These are phyloP conservation scores for Andrena minutula DNA, from an alignment of 2,888 invertebrate genomes.

Conservation along the genomic window DNA sequence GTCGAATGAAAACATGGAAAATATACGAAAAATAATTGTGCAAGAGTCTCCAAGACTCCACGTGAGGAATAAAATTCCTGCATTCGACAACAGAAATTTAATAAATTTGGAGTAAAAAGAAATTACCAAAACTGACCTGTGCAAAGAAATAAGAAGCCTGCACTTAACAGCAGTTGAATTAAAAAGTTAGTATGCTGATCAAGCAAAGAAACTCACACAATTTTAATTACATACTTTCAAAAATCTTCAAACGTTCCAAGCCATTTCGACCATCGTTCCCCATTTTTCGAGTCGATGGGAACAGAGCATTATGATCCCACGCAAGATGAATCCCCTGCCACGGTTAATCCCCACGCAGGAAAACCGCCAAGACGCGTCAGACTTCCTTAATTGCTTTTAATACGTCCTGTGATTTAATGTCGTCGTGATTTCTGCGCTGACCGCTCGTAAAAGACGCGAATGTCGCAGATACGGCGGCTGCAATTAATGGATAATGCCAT, in stretches of 20 bases:
- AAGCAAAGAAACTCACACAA: too few species aligned
- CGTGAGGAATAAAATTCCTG: too few species aligned
- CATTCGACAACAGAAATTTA: too few species aligned
- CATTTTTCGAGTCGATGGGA: background rate
- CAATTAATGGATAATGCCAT: constrained; percentile 58
- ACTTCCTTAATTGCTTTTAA: constrained; percentile 67
- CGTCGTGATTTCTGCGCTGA: constrained; percentile 13
- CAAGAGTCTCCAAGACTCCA: too few species aligned
- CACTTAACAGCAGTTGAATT: too few species aligned
- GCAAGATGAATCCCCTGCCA: background rate
- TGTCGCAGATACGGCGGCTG: constrained; percentile 53
- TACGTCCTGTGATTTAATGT: constrained; percentile 57
- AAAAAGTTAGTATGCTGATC: too few species aligned
- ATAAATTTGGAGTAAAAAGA: too few species aligned
- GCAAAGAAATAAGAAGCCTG: too few species aligned
- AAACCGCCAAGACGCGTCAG: constrained; percentile 20
- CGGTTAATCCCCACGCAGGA: constrained; percentile 13
- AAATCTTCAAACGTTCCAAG: background rate
- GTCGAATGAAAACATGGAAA: too few species aligned
- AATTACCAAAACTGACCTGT: too few species aligned
- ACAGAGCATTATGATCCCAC: constrained; percentile 6
- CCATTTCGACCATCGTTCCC: too few species aligned
- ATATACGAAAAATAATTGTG: too few species aligned
- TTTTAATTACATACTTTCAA: background rate
- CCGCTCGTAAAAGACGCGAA: constrained; percentile 60